Percentiles rank a stretch among this genome's conserved stretches.
Evolutionary conservation across 2,113 vertebrate genomes (phyloP).

Genomic region (Indicator indicator): DNA sequence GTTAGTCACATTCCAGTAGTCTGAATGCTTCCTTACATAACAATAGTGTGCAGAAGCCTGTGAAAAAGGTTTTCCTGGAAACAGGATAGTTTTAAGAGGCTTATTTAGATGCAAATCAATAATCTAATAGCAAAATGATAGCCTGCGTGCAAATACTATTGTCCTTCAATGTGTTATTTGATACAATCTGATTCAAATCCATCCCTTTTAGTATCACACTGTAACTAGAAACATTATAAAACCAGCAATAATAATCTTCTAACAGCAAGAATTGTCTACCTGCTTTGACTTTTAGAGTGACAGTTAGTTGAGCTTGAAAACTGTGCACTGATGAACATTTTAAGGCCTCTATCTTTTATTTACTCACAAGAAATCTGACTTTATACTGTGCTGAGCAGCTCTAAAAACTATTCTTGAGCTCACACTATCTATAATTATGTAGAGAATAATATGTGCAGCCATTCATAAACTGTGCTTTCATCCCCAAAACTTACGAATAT

Average conservation of each 20-base stretch:
- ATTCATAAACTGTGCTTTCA: neutral
- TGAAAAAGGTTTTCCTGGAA: neutral
- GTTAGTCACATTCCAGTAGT: constrained; percentile 32
- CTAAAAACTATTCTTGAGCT: neutral
- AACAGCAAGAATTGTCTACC: neutral
- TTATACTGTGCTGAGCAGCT: neutral
- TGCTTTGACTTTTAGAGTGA: neutral
- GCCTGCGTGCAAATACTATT: neutral
- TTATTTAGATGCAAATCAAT: neutral
- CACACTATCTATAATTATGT: neutral
- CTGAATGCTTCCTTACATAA: neutral
- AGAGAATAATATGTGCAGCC: neutral
- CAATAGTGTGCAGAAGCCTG: neutral
- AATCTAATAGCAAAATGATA: neutral
- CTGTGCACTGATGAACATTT: neutral
- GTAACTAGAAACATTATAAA: neutral
- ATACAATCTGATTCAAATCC: neutral
- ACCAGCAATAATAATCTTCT: neutral
- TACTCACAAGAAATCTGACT: neutral
- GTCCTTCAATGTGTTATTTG: neutral
- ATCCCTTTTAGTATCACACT: neutral
- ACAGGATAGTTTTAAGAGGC: neutral
- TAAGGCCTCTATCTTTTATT: neutral
- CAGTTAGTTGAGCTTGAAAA: neutral
- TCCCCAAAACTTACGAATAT: neutral